Evolutionary conservation across 2,797 vertebrate species (phyloP).

Genomic region (Falco berigora): DNA sequence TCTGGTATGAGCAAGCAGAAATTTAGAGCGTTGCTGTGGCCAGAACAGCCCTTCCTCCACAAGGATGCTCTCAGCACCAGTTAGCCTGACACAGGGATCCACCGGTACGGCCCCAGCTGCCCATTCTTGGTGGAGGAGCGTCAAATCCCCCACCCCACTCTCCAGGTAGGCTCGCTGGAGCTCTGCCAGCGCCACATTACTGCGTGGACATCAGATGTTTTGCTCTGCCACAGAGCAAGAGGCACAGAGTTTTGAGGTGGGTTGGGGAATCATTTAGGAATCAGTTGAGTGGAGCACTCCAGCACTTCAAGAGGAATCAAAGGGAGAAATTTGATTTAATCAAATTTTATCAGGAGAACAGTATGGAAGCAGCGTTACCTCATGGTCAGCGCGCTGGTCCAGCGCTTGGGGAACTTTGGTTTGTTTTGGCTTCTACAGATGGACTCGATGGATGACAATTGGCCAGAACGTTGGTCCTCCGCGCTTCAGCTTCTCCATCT

Average conservation of each 20-base stretch:
- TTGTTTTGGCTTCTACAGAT: neutral
- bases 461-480: neutral
- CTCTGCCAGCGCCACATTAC: neutral
- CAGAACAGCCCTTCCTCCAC: neutral
- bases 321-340: neutral
- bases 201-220: rapidly evolving
- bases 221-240: neutral
- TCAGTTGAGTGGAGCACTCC: neutral
- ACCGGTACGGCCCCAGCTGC: neutral
- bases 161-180: neutral
- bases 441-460: neutral
- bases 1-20: neutral
- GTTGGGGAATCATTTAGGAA: neutral
- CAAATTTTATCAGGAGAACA: neutral
- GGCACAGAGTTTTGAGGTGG: neutral
- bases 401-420: neutral
- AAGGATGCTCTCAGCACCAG: neutral
- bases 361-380: neutral
- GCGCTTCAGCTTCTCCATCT: neutral
- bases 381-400: rapidly evolving
- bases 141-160: neutral
- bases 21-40: rapidly evolving
- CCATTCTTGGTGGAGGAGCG: neutral
- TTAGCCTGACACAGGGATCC: no score
- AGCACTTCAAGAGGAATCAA: neutral